phyloP scores from a whole-genome alignment of 1,140 invertebrate species.

The Bilobella aurantiaca region DNA sequence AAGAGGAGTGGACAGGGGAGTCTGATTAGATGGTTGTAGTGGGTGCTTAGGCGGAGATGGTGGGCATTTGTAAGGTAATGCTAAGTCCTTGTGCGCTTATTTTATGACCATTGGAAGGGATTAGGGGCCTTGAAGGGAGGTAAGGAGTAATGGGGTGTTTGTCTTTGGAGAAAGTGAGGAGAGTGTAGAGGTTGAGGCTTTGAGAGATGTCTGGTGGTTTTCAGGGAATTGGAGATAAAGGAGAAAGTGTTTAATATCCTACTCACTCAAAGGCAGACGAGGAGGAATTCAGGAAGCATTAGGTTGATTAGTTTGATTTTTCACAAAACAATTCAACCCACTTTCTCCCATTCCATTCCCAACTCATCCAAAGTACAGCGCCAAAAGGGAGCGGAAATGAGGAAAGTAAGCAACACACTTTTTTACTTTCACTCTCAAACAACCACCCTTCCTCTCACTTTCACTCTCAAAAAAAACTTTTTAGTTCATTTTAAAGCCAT shows the following conservation, averaged over 20 bases:
- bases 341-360: neutral
- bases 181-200: neutral
- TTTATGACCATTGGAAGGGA: slow-evolving; percentile 1
- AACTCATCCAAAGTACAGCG: neutral
- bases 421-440: too few species aligned
- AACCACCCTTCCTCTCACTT: too few species aligned
- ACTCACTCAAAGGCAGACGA: neutral
- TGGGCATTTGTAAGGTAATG: neutral
- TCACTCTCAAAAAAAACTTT: too few species aligned
- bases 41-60: too few species aligned
- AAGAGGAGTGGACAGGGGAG: neutral
- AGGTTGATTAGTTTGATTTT: slow-evolving; percentile 31
- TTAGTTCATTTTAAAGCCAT: too few species aligned
- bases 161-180: neutral
- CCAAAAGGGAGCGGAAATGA: too few species aligned
- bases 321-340: slow-evolving; percentile 21
- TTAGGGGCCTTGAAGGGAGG: neutral
- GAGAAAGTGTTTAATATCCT: slow-evolving; percentile 3
- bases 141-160: slow-evolving; percentile 3
- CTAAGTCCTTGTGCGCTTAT: neutral
- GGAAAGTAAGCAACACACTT: too few species aligned
- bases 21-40: neutral
- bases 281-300: slow-evolving; percentile 23
- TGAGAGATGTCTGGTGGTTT: neutral
- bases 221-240: neutral